A percentile compares a stretch with the other conserved stretches of the same genome.
These are phyloP conservation scores for Misgurnus mizolepis DNA, from an alignment of 2,113 vertebrate genomes.

Conservation along the genomic window DNA sequence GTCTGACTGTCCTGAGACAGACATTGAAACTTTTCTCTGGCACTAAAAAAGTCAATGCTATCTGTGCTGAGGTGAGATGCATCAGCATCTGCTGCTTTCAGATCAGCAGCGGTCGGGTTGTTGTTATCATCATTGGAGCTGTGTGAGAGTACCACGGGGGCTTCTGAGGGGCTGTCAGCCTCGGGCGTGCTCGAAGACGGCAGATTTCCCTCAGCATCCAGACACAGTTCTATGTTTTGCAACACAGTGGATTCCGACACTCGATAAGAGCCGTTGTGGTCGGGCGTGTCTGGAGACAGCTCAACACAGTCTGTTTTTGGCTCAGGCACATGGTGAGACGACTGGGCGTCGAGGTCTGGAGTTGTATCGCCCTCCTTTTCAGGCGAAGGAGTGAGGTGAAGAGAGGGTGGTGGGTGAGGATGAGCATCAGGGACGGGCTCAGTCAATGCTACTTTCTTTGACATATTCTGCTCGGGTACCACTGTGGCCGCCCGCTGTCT, in stretches of 20 bases:
- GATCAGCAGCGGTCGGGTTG: conserved; percentile 43
- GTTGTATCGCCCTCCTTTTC: conserved; percentile 47
- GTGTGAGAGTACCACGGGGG: not conserved
- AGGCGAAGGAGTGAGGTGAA: conserved; percentile 61
- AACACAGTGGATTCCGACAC: conserved; percentile 54
- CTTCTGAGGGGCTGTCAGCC: conserved; percentile 42
- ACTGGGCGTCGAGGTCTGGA: conserved; percentile 15
- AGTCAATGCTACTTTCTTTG: conserved; percentile 49
- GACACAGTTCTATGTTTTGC: conserved; percentile 38
- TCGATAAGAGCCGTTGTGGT: conserved; percentile 53
- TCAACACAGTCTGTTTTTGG: conserved; percentile 43
- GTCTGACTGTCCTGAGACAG: conserved; percentile 82
- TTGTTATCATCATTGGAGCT: conserved; percentile 61
- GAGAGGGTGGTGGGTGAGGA: conserved; percentile 58
- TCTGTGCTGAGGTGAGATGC: conserved; percentile 80
- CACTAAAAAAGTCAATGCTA: conserved; percentile 92
- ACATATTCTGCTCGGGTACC: conserved; percentile 61
- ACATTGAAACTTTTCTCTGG: conserved; percentile 90
- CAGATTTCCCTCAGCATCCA: conserved; percentile 21
- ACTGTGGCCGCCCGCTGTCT: conserved; percentile 63
- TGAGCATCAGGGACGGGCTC: conserved; percentile 46
- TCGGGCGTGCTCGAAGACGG: conserved; percentile 36
- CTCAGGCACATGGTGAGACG: conserved; percentile 44
- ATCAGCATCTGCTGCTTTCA: conserved; percentile 51
- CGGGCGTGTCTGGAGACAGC: conserved; percentile 47